Percentiles rank a stretch among this genome's conserved stretches.
Evolutionary conservation across 92 coral and sea anemone species (phyloP).

Genomic region (Meandrina meandrites): DNA sequence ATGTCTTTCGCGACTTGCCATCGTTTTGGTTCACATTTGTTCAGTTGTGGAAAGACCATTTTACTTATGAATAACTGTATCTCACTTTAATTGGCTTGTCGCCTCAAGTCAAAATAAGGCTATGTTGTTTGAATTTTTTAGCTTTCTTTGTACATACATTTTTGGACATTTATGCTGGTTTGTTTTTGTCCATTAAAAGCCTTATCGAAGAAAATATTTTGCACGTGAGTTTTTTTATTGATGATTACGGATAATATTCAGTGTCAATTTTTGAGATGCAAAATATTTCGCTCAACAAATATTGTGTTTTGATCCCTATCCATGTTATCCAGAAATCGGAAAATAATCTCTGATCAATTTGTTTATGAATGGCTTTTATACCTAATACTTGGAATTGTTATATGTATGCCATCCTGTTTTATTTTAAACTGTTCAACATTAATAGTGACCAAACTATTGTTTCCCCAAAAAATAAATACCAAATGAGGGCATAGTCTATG

Average conservation of each 20-base stretch:
- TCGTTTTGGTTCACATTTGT: background rate
- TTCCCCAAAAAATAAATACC: too few relatives aligned
- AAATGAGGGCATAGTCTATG: too few relatives aligned
- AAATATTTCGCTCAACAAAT: background rate
- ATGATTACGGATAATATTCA: background rate
- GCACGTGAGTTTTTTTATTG: constrained; percentile 17
- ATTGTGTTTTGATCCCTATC: background rate
- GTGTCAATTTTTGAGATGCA: background rate
- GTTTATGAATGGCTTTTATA: background rate
- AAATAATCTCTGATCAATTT: background rate
- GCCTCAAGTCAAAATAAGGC: background rate
- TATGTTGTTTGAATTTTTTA: background rate
- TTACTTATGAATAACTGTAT: background rate
- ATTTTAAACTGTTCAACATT: too few relatives aligned
- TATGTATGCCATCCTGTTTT: background rate
- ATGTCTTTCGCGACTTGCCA: background rate
- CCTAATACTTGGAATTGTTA: background rate
- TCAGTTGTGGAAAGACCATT: background rate
- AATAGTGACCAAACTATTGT: too few relatives aligned
- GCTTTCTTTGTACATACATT: background rate
- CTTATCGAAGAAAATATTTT: background rate
- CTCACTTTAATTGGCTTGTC: background rate
- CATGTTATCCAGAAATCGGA: background rate
- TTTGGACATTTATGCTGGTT: background rate
- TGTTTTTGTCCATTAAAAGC: background rate